phyloP scores from a whole-genome alignment of 2,888 invertebrate species.

The Empis livida region DNA sequence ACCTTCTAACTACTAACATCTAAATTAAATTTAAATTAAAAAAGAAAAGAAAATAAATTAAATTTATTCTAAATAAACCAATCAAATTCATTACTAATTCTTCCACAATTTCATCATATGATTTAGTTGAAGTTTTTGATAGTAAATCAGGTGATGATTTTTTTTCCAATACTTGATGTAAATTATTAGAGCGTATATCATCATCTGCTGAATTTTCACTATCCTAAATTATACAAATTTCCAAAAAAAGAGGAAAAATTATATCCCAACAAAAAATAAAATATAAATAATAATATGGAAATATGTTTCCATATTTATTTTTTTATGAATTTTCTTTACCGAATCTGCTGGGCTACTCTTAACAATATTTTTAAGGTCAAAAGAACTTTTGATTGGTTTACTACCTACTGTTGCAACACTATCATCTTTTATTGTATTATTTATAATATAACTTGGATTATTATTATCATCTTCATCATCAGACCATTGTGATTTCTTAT shows the following conservation, averaged over 20 bases:
- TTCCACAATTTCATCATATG: conserved; percentile 14
- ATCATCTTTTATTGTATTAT: not conserved
- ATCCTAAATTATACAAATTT: conserved; percentile 24
- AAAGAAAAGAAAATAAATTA: conserved; percentile 3
- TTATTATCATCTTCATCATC: conserved; percentile 14
- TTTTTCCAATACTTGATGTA: not conserved
- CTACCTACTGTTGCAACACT: not conserved
- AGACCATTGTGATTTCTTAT: not conserved
- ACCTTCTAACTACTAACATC: conserved; percentile 79
- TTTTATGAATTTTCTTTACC: not conserved
- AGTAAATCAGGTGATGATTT: not conserved
- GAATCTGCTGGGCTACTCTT: not conserved
- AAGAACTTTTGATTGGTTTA: not conserved
- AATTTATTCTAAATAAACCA: conserved; percentile 2
- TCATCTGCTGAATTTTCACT: conserved; percentile 23
- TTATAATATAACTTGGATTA: conserved; percentile 11
- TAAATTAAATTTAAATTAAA: conserved; percentile 27
- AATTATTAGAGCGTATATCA: not conserved
- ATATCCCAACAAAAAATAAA: conserved; percentile 5
- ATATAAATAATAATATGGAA: conserved; percentile 1
- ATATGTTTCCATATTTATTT: not conserved
- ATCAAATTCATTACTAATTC: conserved; percentile 4
- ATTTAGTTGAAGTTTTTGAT: not conserved
- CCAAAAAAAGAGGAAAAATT: conserved; percentile 1
- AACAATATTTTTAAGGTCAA: not conserved